Percentiles rank a stretch among this genome's conserved stretches.
Evolutionary conservation across 2,113 vertebrate genomes (phyloP).

Genomic region (Lepisosteus osseus): DNA sequence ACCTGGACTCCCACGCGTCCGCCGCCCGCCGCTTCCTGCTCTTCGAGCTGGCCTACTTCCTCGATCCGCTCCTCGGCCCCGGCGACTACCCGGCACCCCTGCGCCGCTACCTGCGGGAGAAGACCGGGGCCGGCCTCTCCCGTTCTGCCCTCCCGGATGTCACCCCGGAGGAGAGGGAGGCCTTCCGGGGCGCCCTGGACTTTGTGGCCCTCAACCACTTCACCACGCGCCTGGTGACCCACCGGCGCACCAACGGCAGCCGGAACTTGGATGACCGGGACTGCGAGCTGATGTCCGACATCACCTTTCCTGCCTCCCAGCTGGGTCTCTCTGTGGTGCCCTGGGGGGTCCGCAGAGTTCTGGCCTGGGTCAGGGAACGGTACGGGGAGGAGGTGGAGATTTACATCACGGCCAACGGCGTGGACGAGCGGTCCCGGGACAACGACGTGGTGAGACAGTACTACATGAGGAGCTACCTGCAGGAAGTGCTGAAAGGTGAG

Average conservation of each 20-base stretch:
- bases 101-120: constrained; percentile 64
- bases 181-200: constrained; percentile 76
- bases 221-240: constrained; percentile 82
- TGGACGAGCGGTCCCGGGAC: constrained; percentile 76
- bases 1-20: constrained; percentile 60
- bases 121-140: constrained; percentile 51
- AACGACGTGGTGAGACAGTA: constrained; percentile 77
- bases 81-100: constrained; percentile 72
- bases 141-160: constrained; percentile 67
- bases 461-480: constrained; percentile 78
- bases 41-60: constrained; percentile 87
- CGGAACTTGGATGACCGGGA: constrained; percentile 60
- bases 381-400: constrained; percentile 72
- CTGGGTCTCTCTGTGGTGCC: constrained; percentile 76
- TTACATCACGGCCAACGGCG: constrained; percentile 82
- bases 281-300: constrained; percentile 72
- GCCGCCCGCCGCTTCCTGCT: constrained; percentile 81
- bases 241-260: constrained; percentile 47
- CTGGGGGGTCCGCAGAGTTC: constrained; percentile 75
- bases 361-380: constrained; percentile 76
- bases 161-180: constrained; percentile 62
- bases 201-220: constrained; percentile 91
- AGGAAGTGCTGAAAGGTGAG: constrained; percentile 88
- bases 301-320: constrained; percentile 74
- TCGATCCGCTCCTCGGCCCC: constrained; percentile 78